Evolutionary conservation across 2,113 vertebrate genomes (phyloP).

Genomic region (Cnemophilus loriae): DNA sequence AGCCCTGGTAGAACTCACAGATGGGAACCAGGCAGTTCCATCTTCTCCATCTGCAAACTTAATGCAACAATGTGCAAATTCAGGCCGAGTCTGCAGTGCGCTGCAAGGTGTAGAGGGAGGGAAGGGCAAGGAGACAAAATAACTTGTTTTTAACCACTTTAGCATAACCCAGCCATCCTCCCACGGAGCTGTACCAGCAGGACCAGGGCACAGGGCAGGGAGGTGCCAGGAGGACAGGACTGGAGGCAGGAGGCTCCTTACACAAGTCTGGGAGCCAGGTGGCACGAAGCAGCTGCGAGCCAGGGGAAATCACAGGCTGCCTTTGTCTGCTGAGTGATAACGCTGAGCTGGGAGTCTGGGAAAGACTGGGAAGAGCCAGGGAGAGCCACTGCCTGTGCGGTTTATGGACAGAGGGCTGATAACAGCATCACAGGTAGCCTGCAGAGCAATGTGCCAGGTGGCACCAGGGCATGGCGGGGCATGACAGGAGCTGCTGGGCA

Average conservation of each 20-base stretch:
- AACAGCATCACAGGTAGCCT: accelerated
- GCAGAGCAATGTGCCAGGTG: not conserved
- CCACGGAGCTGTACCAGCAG: accelerated
- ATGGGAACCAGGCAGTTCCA: not conserved
- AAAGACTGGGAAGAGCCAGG: not conserved
- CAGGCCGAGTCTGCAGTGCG: not conserved
- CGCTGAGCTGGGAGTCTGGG: not conserved
- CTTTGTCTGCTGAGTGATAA: not conserved
- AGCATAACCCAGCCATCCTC: not conserved
- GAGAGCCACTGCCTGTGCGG: not conserved
- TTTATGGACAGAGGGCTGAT: not conserved
- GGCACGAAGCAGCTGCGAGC: not conserved
- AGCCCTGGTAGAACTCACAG: not conserved
- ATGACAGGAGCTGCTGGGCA: not conserved
- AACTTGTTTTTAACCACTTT: not conserved
- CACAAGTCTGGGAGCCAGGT: not conserved
- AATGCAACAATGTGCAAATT: not conserved
- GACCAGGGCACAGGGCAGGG: not conserved
- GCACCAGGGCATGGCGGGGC: not conserved
- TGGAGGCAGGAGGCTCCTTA: not conserved
- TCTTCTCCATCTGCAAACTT: not conserved
- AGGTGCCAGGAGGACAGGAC: not conserved
- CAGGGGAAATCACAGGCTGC: not conserved
- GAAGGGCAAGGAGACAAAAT: not conserved
- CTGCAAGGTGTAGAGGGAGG: not conserved